Percentiles rank a stretch among this genome's conserved stretches.
Conservation (phyloP, 2,797 vertebrate genomes). For the Dromococcyx pavoninus region DNA sequence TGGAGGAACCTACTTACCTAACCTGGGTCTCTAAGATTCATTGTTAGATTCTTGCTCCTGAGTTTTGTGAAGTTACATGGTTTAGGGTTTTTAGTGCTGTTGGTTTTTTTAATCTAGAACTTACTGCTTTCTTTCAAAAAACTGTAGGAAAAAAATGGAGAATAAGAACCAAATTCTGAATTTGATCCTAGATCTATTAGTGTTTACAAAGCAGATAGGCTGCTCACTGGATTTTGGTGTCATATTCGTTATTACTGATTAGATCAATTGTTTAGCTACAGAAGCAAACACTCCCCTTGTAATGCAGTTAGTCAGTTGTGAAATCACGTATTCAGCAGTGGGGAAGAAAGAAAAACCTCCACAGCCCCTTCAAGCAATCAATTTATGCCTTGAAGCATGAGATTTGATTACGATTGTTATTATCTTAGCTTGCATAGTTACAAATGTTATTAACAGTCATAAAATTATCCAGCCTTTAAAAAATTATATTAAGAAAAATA, state of each 20-base stretch:
- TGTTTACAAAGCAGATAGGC: neutral
- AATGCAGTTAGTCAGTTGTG: conserved; percentile 42
- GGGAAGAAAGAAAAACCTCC: conserved; percentile 33
- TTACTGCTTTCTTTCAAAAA: neutral
- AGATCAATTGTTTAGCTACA: conserved; percentile 26
- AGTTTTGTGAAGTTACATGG: neutral
- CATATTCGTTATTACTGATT: neutral
- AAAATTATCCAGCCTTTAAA: conserved; percentile 50
- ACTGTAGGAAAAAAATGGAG: neutral
- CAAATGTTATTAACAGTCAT: conserved; percentile 54
- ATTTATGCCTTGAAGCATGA: conserved; percentile 59
- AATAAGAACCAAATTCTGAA: neutral
- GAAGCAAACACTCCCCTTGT: neutral
- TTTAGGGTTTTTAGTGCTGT: too few relatives aligned
- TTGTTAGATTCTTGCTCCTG: neutral
- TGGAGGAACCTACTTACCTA: neutral
- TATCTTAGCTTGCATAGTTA: conserved; percentile 50
- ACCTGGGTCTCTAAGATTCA: neutral
- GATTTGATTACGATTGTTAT: conserved; percentile 62
- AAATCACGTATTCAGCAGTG: conserved; percentile 32
- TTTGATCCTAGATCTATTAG: neutral
- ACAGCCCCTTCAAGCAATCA: conserved; percentile 49
- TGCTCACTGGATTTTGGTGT: neutral
- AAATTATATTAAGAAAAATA: neutral
- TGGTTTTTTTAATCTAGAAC: neutral